These are phyloP conservation scores for Hydrochoerus hydrochaeris DNA, from an alignment of 2,113 vertebrate species.

Conservation along the genomic window DNA sequence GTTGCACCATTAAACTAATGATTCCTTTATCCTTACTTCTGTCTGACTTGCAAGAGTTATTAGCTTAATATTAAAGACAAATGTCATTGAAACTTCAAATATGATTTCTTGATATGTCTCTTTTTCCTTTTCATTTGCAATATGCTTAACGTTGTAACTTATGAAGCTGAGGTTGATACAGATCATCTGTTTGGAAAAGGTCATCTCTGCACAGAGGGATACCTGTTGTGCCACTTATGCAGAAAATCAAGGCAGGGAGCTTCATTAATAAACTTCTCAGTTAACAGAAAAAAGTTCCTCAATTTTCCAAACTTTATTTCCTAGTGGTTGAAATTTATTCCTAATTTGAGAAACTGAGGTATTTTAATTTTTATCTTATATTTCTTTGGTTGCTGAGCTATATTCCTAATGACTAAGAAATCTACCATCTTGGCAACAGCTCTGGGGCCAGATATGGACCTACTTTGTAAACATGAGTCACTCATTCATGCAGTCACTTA, in stretches of 20 bases:
- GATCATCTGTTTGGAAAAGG: background rate
- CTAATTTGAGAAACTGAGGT: background rate
- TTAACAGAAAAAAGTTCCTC: background rate
- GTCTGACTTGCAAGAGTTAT: conserved; percentile 14
- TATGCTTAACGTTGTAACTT: background rate
- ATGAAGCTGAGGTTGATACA: background rate
- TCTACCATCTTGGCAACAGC: background rate
- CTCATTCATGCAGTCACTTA: background rate
- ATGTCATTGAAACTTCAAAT: conserved; percentile 37
- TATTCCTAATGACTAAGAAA: background rate
- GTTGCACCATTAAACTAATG: conserved; percentile 14
- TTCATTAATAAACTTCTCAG: conserved; percentile 4
- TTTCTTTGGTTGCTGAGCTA: background rate
- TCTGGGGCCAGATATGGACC: background rate
- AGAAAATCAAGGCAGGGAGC: conserved; percentile 24
- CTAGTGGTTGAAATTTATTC: background rate
- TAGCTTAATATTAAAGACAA: conserved; percentile 39
- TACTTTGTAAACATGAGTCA: background rate
- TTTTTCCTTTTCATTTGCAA: background rate
- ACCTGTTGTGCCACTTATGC: background rate
- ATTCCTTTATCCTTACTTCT: conserved; percentile 40
- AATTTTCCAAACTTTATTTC: background rate
- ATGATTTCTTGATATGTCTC: background rate
- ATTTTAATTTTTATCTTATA: conserved; percentile 25
- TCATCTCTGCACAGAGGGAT: background rate